phyloP scores from a whole-genome alignment of 2,797 vertebrate species.

The Anas bernieri region DNA sequence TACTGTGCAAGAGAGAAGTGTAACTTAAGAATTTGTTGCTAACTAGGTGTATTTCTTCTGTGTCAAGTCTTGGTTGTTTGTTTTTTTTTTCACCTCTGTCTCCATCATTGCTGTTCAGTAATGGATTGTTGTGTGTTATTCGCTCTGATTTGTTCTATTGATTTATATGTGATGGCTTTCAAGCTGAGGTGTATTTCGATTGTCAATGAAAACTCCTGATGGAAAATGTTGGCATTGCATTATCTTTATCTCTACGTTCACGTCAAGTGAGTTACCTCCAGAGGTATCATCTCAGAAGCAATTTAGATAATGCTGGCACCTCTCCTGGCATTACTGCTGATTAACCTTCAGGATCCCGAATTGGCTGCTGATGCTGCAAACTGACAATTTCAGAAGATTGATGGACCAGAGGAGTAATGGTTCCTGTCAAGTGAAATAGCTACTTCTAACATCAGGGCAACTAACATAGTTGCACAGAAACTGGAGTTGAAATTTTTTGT shows the following conservation, averaged over 20 bases:
- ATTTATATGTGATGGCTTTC: background rate
- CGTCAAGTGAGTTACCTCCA: background rate
- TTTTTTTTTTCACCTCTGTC: background rate
- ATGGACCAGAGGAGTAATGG: background rate
- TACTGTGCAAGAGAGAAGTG: background rate
- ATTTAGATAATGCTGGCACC: background rate
- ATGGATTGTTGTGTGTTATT: background rate
- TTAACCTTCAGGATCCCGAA: slow-evolving; percentile 13
- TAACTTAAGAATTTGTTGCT: background rate
- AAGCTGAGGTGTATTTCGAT: background rate
- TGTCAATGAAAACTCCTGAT: background rate
- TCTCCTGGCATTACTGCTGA: background rate
- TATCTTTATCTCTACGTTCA: background rate
- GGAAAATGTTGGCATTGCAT: background rate
- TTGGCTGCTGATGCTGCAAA: background rate
- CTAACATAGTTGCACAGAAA: background rate
- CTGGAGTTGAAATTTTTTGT: background rate
- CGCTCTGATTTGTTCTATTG: background rate
- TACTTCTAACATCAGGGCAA: background rate
- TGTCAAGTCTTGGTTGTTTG: background rate
- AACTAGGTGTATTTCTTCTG: background rate
- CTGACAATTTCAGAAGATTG: background rate
- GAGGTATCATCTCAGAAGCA: background rate
- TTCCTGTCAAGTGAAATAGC: background rate
- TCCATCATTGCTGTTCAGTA: background rate